phyloP scores from a whole-genome alignment of 2,113 vertebrate genomes.

The Murina feae region DNA sequence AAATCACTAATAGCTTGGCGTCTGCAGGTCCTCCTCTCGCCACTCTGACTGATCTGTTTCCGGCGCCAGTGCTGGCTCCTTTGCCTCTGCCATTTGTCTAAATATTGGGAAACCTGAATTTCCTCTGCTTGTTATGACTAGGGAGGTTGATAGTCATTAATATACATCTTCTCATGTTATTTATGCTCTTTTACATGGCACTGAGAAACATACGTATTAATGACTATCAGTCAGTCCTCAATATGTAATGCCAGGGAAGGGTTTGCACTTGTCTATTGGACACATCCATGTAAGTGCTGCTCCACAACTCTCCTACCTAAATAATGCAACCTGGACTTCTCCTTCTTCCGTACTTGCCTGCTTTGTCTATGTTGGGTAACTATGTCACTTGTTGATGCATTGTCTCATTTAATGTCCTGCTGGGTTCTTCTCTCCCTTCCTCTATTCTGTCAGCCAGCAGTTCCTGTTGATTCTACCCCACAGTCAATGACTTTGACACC shows the following conservation, averaged over 20 bases:
- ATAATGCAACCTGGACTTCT: background rate
- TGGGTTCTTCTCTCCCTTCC: background rate
- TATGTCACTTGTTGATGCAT: background rate
- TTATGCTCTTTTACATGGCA: background rate
- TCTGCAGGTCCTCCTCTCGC: background rate
- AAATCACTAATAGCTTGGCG: background rate
- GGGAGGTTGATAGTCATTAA: too few relatives aligned
- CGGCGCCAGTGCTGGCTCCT: background rate
- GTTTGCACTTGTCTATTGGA: background rate
- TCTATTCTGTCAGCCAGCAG: too few relatives aligned
- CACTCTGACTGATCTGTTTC: background rate
- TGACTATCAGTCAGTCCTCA: background rate
- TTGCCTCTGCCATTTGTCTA: fast-evolving
- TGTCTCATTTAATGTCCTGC: background rate
- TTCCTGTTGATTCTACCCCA: background rate
- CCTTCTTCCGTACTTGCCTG: background rate
- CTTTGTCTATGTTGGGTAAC: background rate
- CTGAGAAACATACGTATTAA: too few relatives aligned
- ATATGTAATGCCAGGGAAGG: background rate
- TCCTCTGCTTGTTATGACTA: background rate
- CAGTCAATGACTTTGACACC: background rate
- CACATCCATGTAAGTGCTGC: fast-evolving
- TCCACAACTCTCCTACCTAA: background rate
- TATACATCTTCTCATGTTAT: background rate
- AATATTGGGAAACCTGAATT: background rate